phyloP scores from a whole-genome alignment of 1,140 invertebrate species.

The Sesamia nonagrioides region DNA sequence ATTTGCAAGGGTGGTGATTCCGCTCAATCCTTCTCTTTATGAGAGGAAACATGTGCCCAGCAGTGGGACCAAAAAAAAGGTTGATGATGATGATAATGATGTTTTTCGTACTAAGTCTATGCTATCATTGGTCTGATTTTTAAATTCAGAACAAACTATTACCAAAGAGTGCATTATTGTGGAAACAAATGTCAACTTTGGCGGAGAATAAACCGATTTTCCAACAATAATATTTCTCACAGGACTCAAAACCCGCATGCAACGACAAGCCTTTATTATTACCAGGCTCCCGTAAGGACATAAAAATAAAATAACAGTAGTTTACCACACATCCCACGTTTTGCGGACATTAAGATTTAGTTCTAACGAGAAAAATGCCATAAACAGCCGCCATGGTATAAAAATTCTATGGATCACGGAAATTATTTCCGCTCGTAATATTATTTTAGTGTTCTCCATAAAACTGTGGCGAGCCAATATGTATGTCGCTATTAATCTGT shows the following conservation, averaged over 20 bases:
- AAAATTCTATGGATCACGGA: conserved; percentile 23
- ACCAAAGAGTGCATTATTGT: too few species aligned
- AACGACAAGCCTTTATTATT: neutral
- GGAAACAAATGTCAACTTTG: too few species aligned
- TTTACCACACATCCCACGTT: conserved; percentile 11
- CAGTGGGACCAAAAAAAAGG: too few species aligned
- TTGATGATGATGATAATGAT: too few species aligned
- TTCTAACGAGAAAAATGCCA: conserved; percentile 25
- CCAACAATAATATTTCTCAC: neutral
- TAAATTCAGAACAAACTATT: too few species aligned
- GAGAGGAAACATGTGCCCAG: too few species aligned
- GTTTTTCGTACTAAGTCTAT: too few species aligned
- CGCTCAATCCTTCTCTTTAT: too few species aligned
- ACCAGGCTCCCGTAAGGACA: neutral
- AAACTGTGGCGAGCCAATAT: conserved; percentile 35
- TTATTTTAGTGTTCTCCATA: conserved; percentile 31
- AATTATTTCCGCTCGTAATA: conserved; percentile 38
- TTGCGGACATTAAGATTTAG: neutral
- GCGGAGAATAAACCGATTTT: neutral
- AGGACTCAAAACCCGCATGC: neutral
- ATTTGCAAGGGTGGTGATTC: too few species aligned
- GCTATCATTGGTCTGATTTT: too few species aligned
- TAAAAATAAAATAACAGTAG: conserved; percentile 20
- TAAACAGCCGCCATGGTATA: conserved; percentile 8
- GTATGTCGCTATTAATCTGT: conserved; percentile 20